phyloP scores from a whole-genome alignment of 2,113 vertebrate genomes.

The Limnothrissa miodon region DNA sequence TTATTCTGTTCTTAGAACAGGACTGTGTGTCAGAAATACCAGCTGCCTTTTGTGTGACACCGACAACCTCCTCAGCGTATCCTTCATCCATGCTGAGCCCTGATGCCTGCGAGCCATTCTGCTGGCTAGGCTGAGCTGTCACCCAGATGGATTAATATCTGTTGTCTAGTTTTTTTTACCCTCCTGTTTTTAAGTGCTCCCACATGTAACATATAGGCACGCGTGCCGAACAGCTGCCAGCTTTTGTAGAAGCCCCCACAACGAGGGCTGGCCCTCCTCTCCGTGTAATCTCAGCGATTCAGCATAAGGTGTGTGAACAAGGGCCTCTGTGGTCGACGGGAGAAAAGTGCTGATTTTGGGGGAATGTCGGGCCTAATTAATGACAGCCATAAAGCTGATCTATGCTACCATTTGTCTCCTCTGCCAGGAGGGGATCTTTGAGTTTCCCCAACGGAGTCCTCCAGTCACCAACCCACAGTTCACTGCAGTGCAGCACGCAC shows the following conservation, averaged over 20 bases:
- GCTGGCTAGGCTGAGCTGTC: not conserved
- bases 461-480: slow-evolving; percentile 9
- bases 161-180: not conserved
- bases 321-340: slow-evolving; percentile 31
- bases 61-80: not conserved
- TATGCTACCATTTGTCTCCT: slow-evolving; percentile 58
- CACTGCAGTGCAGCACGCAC: slow-evolving; percentile 13
- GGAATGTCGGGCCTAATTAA: slow-evolving; percentile 63
- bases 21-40: slow-evolving; percentile 51
- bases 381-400: slow-evolving; percentile 52
- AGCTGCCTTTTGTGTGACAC: slow-evolving; percentile 45
- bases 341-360: slow-evolving; percentile 53
- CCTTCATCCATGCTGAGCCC: not conserved
- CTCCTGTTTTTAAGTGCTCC: slow-evolving; percentile 12
- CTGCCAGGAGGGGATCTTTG: slow-evolving; percentile 46
- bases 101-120: not conserved
- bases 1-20: slow-evolving; percentile 40
- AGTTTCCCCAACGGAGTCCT: slow-evolving; percentile 22
- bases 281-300: slow-evolving; percentile 32
- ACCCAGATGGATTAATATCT: slow-evolving; percentile 1
- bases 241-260: not conserved
- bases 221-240: slow-evolving; percentile 3
- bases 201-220: not conserved
- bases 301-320: slow-evolving; percentile 28
- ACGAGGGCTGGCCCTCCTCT: slow-evolving; percentile 29